A percentile compares a stretch with the other conserved stretches of the same genome.
phyloP scores from a whole-genome alignment of 2,113 vertebrate genomes.

The Raja brachyura region DNA sequence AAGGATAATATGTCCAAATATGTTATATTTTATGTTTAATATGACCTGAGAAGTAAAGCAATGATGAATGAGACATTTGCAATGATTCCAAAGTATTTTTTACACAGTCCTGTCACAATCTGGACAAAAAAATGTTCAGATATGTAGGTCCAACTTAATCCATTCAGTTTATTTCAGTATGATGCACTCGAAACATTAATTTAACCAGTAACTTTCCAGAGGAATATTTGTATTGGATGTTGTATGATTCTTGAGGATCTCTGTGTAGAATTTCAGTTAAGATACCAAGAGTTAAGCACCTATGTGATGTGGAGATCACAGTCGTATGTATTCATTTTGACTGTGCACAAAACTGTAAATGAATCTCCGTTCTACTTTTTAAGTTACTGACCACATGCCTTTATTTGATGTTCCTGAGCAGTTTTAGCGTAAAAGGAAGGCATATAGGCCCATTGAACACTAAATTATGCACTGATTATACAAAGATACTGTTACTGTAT shows the following conservation, averaged over 20 bases:
- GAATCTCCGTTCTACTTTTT: neutral
- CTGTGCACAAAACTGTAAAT: neutral
- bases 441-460: neutral
- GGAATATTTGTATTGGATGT: neutral
- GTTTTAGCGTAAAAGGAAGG: neutral
- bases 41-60: slow-evolving; percentile 29
- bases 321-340: neutral
- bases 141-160: neutral
- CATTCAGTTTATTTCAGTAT: neutral
- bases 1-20: slow-evolving; percentile 32
- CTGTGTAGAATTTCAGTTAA: neutral
- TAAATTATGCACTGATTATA: neutral
- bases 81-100: slow-evolving; percentile 28
- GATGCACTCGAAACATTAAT: neutral
- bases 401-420: neutral
- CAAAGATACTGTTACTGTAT: neutral
- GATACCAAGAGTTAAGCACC: neutral
- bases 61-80: slow-evolving; percentile 17
- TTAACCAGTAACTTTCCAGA: neutral
- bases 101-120: neutral
- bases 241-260: neutral
- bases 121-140: neutral
- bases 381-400: neutral
- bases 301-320: neutral
- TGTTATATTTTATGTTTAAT: slow-evolving; percentile 22